These are phyloP conservation scores for Vanessa cardui DNA, from an alignment of 2,888 invertebrate species.

Conservation along the genomic window DNA sequence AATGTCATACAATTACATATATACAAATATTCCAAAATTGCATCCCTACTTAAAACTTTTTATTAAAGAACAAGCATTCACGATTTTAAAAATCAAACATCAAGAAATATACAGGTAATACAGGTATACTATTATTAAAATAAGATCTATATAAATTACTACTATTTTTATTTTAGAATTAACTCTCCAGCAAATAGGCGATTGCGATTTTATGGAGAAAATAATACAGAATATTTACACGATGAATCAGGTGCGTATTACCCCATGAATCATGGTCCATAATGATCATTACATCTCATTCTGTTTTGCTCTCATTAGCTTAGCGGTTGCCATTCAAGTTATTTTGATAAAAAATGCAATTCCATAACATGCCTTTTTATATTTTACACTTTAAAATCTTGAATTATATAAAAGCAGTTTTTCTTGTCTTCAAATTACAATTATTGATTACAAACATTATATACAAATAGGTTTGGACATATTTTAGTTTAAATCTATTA, in stretches of 20 bases:
- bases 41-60: too few species aligned
- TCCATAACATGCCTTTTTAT: not conserved
- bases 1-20: too few species aligned
- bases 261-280: slow-evolving; percentile 40
- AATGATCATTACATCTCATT: slow-evolving; percentile 34
- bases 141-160: too few species aligned
- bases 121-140: too few species aligned
- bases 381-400: not conserved
- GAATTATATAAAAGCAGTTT: not conserved
- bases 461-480: not conserved
- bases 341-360: slow-evolving; percentile 16
- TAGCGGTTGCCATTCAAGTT: slow-evolving; percentile 12
- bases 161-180: too few species aligned
- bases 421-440: too few species aligned
- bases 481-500: not conserved
- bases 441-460: not conserved
- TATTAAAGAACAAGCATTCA: too few species aligned
- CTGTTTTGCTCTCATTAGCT: slow-evolving; percentile 35
- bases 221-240: slow-evolving; percentile 40
- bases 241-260: slow-evolving; percentile 45
- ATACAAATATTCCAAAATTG: too few species aligned
- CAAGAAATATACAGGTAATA: too few species aligned
- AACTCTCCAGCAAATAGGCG: not conserved
- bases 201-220: slow-evolving; percentile 29
- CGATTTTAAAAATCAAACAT: too few species aligned